A percentile compares a stretch with the other conserved stretches of the same genome.
These are phyloP conservation scores for Ameiurus melas DNA, from an alignment of 2,113 vertebrate species.

Conservation along the genomic window DNA sequence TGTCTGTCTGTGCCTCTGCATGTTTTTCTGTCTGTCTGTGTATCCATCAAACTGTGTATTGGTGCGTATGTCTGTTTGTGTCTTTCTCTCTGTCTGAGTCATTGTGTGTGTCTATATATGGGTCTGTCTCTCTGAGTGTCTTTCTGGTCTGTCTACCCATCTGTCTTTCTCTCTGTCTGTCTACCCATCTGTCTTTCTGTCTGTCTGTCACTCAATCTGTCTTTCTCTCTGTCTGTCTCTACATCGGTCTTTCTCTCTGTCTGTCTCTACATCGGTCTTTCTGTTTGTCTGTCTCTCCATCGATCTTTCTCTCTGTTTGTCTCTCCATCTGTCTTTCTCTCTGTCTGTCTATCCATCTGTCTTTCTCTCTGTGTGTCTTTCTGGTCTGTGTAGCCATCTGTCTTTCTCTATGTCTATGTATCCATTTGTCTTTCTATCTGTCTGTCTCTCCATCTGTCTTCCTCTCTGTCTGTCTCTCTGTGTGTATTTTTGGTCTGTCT, in stretches of 20 bases:
- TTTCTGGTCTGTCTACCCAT: no score
- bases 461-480: neutral
- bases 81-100: neutral
- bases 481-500: neutral
- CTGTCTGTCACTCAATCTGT: no score
- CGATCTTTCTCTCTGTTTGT: neutral
- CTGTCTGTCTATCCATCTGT: neutral
- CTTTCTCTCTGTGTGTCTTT: neutral
- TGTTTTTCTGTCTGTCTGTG: neutral
- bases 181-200: no score
- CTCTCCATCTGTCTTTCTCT: neutral
- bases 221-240: no score
- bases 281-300: no score
- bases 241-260: no score
- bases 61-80: neutral
- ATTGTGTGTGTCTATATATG: no score
- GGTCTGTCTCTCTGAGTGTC: no score
- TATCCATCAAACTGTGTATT: neutral
- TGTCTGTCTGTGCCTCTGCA: neutral
- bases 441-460: neutral
- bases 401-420: neutral
- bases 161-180: no score
- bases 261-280: no score
- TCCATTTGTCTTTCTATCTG: neutral
- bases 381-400: neutral